Evolutionary conservation across 2,888 invertebrate genomes (phyloP), one percentile per base, ranked within the genome.

Genomic region (Megastigmus dorsalis): DNA sequence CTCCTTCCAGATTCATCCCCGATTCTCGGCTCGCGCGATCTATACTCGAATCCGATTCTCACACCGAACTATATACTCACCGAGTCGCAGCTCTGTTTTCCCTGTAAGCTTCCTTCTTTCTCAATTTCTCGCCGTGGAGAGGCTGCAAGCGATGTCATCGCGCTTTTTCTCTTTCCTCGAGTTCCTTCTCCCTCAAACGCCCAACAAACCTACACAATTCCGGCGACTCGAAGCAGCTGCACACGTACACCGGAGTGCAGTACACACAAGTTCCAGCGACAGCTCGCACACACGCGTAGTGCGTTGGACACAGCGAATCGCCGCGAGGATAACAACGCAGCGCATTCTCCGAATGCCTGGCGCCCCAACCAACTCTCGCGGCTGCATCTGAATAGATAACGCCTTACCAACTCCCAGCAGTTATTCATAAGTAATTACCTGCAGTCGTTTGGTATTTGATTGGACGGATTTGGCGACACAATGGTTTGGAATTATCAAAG

Each of bases 321-420:
- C 55, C 10, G 13, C 20, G 50, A 43, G 45, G 20, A 65, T 65
- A 65, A 43, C 67, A 52, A 60, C 67, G 62, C 60, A 60, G 36
- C 67, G 48, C 38, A 62, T 68, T 60, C 62, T 33, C 23, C 3
- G 57, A 55, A 74, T 73, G 15, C 62, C 36, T 18, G 36, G 13
- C 45, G 45, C 72, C n/a, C 45, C 60, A 26, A 68, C 48, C 60
- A 74, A 74, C 74, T 54, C 43, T n/a, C n/a, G n/a, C 5, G 30
- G 38, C 55, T 54, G 38, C 18, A 43, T 43, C 38, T 36, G 28
- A 60, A 67, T 73, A 45, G 60, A 73, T 73, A 73, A 66, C 30
- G 50, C 45, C 26, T 45, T 52, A 43, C 18, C 60, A 59, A 73
- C 67, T 65, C 66, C 63, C 7, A n/a, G 41, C n/a, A n/a, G n/a